These are phyloP conservation scores for Eleginops maclovinus DNA, from an alignment of 2,113 vertebrate genomes.

Conservation along the genomic window DNA sequence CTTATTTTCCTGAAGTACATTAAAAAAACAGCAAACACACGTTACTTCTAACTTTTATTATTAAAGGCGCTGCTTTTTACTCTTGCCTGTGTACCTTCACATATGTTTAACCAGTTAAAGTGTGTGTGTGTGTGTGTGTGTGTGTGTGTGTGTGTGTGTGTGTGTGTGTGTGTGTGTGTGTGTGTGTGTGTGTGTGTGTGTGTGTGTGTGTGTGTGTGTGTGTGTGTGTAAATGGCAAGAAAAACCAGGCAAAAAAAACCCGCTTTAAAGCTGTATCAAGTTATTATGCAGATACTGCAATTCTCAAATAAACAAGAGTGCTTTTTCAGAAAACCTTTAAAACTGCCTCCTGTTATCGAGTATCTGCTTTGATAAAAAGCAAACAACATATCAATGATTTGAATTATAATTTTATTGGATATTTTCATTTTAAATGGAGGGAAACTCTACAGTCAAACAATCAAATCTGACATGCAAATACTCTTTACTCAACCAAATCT, in stretches of 20 bases:
- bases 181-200: too few species aligned
- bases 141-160: too few species aligned
- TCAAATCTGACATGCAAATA: constrained; percentile 77
- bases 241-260: not conserved
- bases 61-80: not conserved
- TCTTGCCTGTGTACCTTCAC: not conserved
- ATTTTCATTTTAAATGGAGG: constrained; percentile 22
- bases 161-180: too few species aligned
- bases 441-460: constrained; percentile 48
- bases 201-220: too few species aligned
- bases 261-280: not conserved
- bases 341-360: too few species aligned
- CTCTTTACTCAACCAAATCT: constrained; percentile 29
- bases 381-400: not conserved
- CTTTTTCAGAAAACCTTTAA: too few species aligned
- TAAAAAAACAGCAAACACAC: not conserved
- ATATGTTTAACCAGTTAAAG: too few species aligned
- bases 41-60: not conserved
- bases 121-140: too few species aligned
- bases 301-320: too few species aligned
- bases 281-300: not conserved
- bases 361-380: not conserved
- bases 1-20: not conserved
- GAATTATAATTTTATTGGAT: too few species aligned
- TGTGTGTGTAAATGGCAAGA: too few species aligned